phyloP scores from a whole-genome alignment of 2,888 invertebrate species.

The Hydroisotoma schaefferi region DNA sequence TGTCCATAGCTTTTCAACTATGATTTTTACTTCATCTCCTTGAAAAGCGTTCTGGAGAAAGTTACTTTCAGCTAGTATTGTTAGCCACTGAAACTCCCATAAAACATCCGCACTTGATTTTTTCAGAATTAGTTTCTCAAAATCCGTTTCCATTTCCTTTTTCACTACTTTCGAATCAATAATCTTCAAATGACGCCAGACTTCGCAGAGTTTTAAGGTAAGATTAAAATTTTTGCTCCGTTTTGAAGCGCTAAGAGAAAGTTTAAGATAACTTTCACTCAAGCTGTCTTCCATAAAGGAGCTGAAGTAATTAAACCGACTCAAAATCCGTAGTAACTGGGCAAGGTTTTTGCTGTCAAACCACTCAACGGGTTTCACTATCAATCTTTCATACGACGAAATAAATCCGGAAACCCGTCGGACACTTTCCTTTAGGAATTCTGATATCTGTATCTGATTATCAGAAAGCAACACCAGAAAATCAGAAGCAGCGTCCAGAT shows the following conservation, averaged over 20 bases:
- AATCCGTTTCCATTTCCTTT: no score
- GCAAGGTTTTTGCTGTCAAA: no score
- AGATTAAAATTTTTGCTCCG: background rate
- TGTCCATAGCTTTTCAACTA: background rate
- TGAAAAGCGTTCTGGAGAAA: background rate
- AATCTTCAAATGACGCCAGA: no score
- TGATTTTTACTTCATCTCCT: background rate
- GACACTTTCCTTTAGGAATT: background rate
- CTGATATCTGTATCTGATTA: background rate
- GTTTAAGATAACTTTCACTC: background rate
- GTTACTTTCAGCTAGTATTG: background rate
- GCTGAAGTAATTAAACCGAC: background rate
- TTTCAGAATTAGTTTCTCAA: background rate
- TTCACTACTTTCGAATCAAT: no score
- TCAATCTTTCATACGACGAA: background rate
- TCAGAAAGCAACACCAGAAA: conserved; percentile 23
- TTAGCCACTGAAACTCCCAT: conserved; percentile 4
- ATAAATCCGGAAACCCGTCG: background rate
- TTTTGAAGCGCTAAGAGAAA: background rate
- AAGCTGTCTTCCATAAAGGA: background rate
- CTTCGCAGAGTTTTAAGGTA: no score
- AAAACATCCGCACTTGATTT: background rate
- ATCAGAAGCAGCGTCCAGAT: conserved; percentile 20
- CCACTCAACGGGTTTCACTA: background rate
- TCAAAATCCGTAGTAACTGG: no score